Conservation (phyloP, 2,888 invertebrate species). For the Rhimphoctona megacephalus region DNA sequence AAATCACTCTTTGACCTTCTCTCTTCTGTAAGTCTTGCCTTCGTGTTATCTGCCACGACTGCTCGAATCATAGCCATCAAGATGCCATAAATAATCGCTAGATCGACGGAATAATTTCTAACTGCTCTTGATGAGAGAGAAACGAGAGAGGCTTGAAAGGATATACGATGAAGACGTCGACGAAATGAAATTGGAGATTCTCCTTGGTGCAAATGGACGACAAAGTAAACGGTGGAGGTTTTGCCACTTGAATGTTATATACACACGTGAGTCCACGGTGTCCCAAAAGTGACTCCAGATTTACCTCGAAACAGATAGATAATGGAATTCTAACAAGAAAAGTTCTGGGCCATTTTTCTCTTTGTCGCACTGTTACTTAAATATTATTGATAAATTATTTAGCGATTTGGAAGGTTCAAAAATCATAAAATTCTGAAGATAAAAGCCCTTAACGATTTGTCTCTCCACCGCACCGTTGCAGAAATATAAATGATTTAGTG, state of each 20-base stretch:
- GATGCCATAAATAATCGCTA: conserved; percentile 39
- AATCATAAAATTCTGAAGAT: neutral
- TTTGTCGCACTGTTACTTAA: neutral
- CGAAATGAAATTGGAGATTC: conserved; percentile 34
- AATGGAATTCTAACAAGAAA: neutral
- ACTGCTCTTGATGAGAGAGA: conserved; percentile 45
- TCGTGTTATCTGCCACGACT: conserved; percentile 9
- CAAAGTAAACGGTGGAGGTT: conserved; percentile 45
- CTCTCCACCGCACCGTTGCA: neutral
- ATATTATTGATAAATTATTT: neutral
- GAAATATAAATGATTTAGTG: neutral
- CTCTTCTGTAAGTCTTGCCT: neutral
- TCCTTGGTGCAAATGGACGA: conserved; percentile 10
- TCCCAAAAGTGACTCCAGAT: neutral
- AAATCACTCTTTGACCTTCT: conserved; percentile 19
- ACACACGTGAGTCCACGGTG: neutral
- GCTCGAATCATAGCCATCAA: conserved; percentile 18
- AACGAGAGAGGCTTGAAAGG: neutral
- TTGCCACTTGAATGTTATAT: neutral
- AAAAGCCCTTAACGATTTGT: neutral
- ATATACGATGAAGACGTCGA: conserved; percentile 35
- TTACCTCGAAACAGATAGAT: neutral
- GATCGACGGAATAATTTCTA: conserved; percentile 59
- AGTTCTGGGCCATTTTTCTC: neutral
- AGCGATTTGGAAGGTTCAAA: neutral